Evolutionary conservation across 2,888 invertebrate species (phyloP), one percentile per base, ranked within the genome.

Genomic region (Zygogramma bicolorata): DNA sequence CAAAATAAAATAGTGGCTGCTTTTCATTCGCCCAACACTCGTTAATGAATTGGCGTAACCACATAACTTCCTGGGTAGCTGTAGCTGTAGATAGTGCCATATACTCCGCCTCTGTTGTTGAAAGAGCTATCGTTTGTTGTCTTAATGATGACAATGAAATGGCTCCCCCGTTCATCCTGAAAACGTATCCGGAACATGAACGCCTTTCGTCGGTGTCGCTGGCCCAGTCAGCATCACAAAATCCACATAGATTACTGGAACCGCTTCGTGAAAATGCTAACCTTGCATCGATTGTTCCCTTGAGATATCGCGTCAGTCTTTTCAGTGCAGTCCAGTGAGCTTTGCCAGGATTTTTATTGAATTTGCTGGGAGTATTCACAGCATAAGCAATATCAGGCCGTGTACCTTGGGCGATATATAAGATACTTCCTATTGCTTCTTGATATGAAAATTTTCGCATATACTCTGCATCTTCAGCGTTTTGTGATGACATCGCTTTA

Each of bases 361-460:
- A 73, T 27, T 53, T 4, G 42, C 70, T 70, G 18, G 60, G 15
- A 61, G 34, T 34, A 46, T 15, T 46, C 4, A 70, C 66, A 22
- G 57, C 25, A 65, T 49, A 70, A 5, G 53, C 4, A 22, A 70
- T 73, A 40, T 70, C 70, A 1, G 70, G 73, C 27, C 73, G 58
- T 4, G 66, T 42, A 61, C 31, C 40, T 70, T 53, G 61, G 13
- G 66, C 25, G 8, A 53, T 18, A 38, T 61, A 73, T 4, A 65
- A 31, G 1, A 70, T 40, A 61, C 65, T 63, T 25, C 71, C 69
- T 15, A 73, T 65, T 61, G 58, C 68, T 60, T 73, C 60, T 53
- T 73, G 69, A 67, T 59, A 65, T 25, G 67, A 53, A 10, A 66
- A 22, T 22, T 57, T 49, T 13, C 15, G 3, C 49, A 60, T 68